phyloP scores from a whole-genome alignment of 2,888 invertebrate genomes.

The Parnassius smintheus region DNA sequence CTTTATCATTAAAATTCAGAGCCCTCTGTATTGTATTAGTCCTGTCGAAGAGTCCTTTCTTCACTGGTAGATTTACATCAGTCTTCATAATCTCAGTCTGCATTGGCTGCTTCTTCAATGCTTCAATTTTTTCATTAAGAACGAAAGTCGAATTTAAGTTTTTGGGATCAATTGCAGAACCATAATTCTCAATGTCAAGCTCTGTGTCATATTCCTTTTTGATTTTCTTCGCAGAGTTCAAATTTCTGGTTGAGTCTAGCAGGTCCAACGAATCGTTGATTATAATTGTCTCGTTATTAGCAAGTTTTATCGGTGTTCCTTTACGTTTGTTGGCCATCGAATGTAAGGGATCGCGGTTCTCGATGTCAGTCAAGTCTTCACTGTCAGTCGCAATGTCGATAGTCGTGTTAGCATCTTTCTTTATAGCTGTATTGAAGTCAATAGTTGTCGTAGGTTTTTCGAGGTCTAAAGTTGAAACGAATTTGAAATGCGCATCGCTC shows the following conservation, averaged over 20 bases:
- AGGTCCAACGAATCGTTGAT: conserved; percentile 69
- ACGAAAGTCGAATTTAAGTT: conserved; percentile 74
- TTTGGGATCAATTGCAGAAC: conserved; percentile 49
- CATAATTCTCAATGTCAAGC: conserved; percentile 53
- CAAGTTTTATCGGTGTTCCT: conserved; percentile 65
- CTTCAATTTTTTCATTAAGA: conserved; percentile 58
- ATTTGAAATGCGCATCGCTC: conserved; percentile 53
- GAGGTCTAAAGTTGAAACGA: conserved; percentile 56
- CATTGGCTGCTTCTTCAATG: conserved; percentile 44
- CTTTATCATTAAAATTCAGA: conserved; percentile 57
- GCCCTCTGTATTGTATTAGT: conserved; percentile 59
- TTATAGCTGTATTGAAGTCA: conserved; percentile 30
- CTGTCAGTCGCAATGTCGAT: conserved; percentile 60
- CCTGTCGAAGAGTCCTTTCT: conserved; percentile 57
- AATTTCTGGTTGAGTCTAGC: conserved; percentile 52
- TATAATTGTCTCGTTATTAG: conserved; percentile 66
- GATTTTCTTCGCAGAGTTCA: conserved; percentile 64
- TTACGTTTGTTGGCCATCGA: conserved; percentile 56
- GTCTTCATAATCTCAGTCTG: conserved; percentile 38
- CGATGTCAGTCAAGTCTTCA: conserved; percentile 60
- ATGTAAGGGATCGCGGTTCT: conserved; percentile 50
- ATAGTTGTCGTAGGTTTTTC: conserved; percentile 50
- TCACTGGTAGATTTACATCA: conserved; percentile 39
- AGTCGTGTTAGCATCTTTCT: conserved; percentile 41
- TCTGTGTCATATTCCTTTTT: conserved; percentile 48